Percentiles rank a stretch among this genome's conserved stretches.
phyloP scores from a whole-genome alignment of 1,140 invertebrate species.

The Drosophila kanapiae region DNA sequence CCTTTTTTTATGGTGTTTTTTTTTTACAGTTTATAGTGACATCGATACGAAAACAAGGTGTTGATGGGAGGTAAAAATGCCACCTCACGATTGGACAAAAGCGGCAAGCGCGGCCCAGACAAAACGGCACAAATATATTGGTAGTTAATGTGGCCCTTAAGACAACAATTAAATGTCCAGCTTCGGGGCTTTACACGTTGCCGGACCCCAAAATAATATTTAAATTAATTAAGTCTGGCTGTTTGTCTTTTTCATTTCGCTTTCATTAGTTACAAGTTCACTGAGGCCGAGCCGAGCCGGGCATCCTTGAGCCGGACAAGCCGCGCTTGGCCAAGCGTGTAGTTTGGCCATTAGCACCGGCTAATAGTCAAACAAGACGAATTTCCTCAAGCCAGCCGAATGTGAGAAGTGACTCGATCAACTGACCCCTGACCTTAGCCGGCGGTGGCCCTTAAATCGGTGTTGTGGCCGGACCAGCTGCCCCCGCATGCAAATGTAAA shows the following conservation, averaged over 20 bases:
- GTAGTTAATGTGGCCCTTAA: slow-evolving; percentile 28
- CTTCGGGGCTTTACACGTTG: slow-evolving; percentile 3
- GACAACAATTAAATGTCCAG: slow-evolving; percentile 22
- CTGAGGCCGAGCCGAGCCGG: slow-evolving; percentile 17
- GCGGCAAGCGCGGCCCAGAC: slow-evolving; percentile 4
- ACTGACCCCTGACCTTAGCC: slow-evolving; percentile 63
- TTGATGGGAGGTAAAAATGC: slow-evolving; percentile 26
- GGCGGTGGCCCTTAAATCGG: slow-evolving; percentile 32
- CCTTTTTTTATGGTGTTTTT: neutral
- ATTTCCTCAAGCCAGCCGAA: slow-evolving; percentile 45
- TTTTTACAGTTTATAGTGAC: slow-evolving; percentile 8
- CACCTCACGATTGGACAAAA: slow-evolving; percentile 61
- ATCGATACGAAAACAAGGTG: slow-evolving; percentile 17
- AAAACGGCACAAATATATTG: slow-evolving; percentile 20
- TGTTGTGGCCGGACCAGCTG: slow-evolving; percentile 12
- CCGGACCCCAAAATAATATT: slow-evolving; percentile 31
- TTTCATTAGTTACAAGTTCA: slow-evolving; percentile 45
- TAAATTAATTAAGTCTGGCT: slow-evolving; percentile 44
- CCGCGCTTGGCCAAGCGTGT: slow-evolving; percentile 45
- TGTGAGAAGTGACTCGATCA: slow-evolving; percentile 21
- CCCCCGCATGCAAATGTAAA: slow-evolving; percentile 54
- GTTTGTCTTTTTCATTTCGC: slow-evolving; percentile 25
- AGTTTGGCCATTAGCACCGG: slow-evolving; percentile 65
- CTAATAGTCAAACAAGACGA: slow-evolving; percentile 47
- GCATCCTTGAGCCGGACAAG: slow-evolving; percentile 66